Evolutionary conservation across 2,797 vertebrate species (phyloP).

Genomic region (Sebastes reedi): DNA sequence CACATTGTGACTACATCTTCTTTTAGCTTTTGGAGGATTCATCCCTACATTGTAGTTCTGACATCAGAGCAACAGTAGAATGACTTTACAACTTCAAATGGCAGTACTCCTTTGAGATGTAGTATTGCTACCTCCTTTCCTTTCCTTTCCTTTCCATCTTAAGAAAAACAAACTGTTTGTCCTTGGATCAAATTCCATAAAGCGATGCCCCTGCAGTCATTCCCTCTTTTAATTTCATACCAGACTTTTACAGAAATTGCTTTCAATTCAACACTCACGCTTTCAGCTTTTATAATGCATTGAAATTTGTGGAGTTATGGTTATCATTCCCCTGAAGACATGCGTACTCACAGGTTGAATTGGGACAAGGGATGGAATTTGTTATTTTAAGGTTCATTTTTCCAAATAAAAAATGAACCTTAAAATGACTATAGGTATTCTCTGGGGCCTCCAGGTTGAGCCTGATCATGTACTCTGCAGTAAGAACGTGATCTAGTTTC

Average conservation of each 20-base stretch:
- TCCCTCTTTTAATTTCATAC: slow-evolving; percentile 67
- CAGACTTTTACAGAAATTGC: slow-evolving; percentile 62
- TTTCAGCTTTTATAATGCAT: slow-evolving; percentile 57
- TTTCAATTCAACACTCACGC: slow-evolving; percentile 57
- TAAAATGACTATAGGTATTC: slow-evolving; percentile 48
- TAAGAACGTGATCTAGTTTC: slow-evolving; percentile 42
- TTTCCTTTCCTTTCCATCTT: not conserved
- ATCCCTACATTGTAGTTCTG: slow-evolving; percentile 3
- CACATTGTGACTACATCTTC: slow-evolving; percentile 19
- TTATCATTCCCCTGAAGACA: slow-evolving; percentile 57
- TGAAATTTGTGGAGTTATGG: slow-evolving; percentile 50
- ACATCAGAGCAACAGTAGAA: slow-evolving; percentile 9
- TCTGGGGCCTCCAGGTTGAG: slow-evolving; percentile 15
- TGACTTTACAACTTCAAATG: not conserved
- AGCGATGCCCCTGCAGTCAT: slow-evolving; percentile 56
- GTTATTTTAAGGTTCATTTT: slow-evolving; percentile 65
- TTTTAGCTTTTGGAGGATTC: slow-evolving; percentile 25
- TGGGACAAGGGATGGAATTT: slow-evolving; percentile 42
- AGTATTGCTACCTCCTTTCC: not conserved
- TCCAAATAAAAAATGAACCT: slow-evolving; percentile 39
- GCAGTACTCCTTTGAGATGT: not conserved
- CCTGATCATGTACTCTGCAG: slow-evolving; percentile 47
- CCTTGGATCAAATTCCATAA: slow-evolving; percentile 47
- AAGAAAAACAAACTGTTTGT: slow-evolving; percentile 38
- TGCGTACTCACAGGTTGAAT: slow-evolving; percentile 34